Conservation (phyloP, 2,113 vertebrate species). For the Chauna torquata region DNA sequence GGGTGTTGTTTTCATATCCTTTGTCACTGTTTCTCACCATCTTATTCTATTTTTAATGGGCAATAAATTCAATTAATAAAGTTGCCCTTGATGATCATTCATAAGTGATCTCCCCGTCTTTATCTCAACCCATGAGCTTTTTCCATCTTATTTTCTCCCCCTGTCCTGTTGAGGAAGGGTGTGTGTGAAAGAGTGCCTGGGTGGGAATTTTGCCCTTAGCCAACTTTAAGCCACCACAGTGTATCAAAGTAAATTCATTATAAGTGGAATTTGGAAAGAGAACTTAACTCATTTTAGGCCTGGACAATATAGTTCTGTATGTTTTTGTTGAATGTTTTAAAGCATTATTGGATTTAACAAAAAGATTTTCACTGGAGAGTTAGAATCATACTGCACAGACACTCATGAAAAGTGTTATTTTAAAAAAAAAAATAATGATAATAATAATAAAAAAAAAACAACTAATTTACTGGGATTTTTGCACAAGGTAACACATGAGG, state of each 20-base stretch:
- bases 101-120: neutral
- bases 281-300: neutral
- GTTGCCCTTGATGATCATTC: neutral
- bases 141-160: neutral
- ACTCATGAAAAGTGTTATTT: neutral
- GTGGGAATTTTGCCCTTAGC: neutral
- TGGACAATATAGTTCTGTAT: neutral
- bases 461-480: fast-evolving
- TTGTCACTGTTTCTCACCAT: neutral
- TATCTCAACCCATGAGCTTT: neutral
- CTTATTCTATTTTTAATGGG: neutral
- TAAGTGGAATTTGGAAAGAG: neutral
- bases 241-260: neutral
- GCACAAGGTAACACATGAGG: neutral
- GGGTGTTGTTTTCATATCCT: neutral
- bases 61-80: too few species aligned
- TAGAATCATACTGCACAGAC: neutral
- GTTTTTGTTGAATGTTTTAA: neutral
- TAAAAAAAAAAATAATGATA: neutral
- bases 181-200: neutral
- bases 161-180: neutral
- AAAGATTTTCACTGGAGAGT: neutral
- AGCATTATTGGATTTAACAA: neutral
- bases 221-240: neutral
- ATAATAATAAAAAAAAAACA: neutral